phyloP scores from a whole-genome alignment of 2,797 vertebrate genomes.

The Denticeps clupeoides region DNA sequence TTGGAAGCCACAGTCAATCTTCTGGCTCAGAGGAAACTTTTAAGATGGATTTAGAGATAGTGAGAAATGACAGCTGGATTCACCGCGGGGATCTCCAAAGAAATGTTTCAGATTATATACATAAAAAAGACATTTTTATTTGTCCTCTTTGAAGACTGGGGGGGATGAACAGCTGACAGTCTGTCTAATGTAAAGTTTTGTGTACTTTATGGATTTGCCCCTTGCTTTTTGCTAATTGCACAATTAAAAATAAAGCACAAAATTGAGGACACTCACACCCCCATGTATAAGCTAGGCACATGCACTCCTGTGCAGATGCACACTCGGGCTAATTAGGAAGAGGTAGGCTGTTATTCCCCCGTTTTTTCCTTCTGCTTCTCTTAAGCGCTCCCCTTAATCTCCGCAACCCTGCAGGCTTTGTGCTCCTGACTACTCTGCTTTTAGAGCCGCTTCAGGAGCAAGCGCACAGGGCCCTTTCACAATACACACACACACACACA shows the following conservation, averaged over 20 bases:
- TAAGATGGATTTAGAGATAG: constrained; percentile 49
- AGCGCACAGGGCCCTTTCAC: constrained; percentile 10
- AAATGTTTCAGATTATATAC: constrained; percentile 43
- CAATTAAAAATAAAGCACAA: constrained; percentile 52
- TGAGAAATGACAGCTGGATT: constrained; percentile 54
- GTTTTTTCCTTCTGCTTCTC: constrained; percentile 15
- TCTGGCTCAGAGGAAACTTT: constrained; percentile 31
- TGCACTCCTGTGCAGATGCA: constrained; percentile 8
- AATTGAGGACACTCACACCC: constrained; percentile 21
- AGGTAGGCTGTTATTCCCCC: constrained; percentile 35
- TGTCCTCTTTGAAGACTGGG: constrained; percentile 55
- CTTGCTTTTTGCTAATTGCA: constrained; percentile 50
- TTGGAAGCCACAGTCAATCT: constrained; percentile 40
- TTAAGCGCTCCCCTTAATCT: constrained; percentile 33
- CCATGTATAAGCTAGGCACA: not conserved
- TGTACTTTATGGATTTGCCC: constrained; percentile 45
- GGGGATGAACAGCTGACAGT: constrained; percentile 57
- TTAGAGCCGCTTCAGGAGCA: constrained; percentile 42
- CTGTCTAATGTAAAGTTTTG: constrained; percentile 46
- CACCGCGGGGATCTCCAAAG: constrained; percentile 52
- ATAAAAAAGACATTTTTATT: constrained; percentile 42
- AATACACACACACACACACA: constrained; percentile 3
- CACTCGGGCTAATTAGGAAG: constrained; percentile 44
- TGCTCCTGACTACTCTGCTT: constrained; percentile 32
- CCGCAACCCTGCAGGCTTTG: constrained; percentile 25